Percentiles rank a stretch among this genome's conserved stretches.
These are phyloP conservation scores for Synanceia verrucosa DNA, from an alignment of 2,797 vertebrate species.

Conservation along the genomic window DNA sequence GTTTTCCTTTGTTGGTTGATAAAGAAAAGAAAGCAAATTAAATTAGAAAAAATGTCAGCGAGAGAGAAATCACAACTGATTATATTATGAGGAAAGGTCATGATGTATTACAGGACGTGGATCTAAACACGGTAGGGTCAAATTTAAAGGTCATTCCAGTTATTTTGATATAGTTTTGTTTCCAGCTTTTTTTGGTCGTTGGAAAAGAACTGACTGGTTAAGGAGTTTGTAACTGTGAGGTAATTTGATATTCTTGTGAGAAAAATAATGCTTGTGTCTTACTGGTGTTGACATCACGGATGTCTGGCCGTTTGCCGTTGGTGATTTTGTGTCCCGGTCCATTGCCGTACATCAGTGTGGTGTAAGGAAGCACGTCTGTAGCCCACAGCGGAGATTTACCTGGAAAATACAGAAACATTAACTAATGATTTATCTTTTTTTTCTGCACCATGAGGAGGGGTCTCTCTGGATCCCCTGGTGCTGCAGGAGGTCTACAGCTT, in stretches of 20 bases:
- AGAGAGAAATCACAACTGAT: slow-evolving; percentile 5
- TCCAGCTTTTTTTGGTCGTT: neutral
- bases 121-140: neutral
- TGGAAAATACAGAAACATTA: slow-evolving; percentile 40
- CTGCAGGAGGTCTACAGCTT: slow-evolving; percentile 41
- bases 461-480: slow-evolving; percentile 24
- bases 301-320: slow-evolving; percentile 76
- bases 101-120: neutral
- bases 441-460: slow-evolving; percentile 6
- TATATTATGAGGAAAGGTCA: slow-evolving; percentile 33
- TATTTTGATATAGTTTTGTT: neutral
- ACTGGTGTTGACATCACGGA: slow-evolving; percentile 80
- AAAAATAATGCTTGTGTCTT: slow-evolving; percentile 36
- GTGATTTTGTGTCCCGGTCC: slow-evolving; percentile 78
- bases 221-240: neutral
- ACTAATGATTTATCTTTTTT: slow-evolving; percentile 7
- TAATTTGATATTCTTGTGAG: neutral
- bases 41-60: slow-evolving; percentile 25
- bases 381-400: slow-evolving; percentile 83
- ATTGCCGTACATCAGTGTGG: slow-evolving; percentile 83
- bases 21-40: slow-evolving; percentile 1
- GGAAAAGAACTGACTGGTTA: neutral
- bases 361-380: slow-evolving; percentile 76
- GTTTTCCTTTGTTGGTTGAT: neutral
- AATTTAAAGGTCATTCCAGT: slow-evolving; percentile 25